Percentiles rank a stretch among this genome's conserved stretches.
These are phyloP conservation scores for Andrena bucephala DNA, from an alignment of 2,888 invertebrate genomes.

Conservation along the genomic window DNA sequence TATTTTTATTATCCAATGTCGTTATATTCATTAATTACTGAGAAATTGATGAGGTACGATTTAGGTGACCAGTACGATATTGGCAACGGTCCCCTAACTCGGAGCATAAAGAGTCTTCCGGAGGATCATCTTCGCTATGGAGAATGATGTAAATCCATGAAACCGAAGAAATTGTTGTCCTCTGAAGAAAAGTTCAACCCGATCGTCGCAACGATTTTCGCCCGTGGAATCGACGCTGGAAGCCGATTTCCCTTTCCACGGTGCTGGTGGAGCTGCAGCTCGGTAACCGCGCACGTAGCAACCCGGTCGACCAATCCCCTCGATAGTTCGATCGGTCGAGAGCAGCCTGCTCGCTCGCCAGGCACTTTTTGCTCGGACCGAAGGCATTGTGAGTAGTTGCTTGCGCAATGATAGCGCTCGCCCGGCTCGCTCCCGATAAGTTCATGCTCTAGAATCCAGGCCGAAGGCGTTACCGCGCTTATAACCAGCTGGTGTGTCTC, in stretches of 20 bases:
- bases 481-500: slow-evolving; percentile 60
- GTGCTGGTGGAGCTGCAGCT: slow-evolving; percentile 28
- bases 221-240: slow-evolving; percentile 17
- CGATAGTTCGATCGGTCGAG: slow-evolving; percentile 71
- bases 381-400: slow-evolving; percentile 77
- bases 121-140: not conserved
- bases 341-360: slow-evolving; percentile 56
- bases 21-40: too few relatives aligned
- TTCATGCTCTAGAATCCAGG: slow-evolving; percentile 82
- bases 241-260: slow-evolving; percentile 68
- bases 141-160: not conserved
- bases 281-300: slow-evolving; percentile 47
- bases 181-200: not conserved
- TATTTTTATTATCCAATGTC: too few relatives aligned
- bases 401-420: slow-evolving; percentile 80
- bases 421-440: slow-evolving; percentile 79
- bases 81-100: too few relatives aligned
- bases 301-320: slow-evolving; percentile 67
- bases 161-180: too few relatives aligned
- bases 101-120: too few relatives aligned
- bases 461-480: slow-evolving; percentile 79
- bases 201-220: slow-evolving; percentile 44
- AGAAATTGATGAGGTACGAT: too few relatives aligned
- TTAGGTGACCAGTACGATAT: too few relatives aligned
- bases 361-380: slow-evolving; percentile 70